Evolutionary conservation across 2,113 vertebrate species (phyloP).

Genomic region (Lynx canadensis): DNA sequence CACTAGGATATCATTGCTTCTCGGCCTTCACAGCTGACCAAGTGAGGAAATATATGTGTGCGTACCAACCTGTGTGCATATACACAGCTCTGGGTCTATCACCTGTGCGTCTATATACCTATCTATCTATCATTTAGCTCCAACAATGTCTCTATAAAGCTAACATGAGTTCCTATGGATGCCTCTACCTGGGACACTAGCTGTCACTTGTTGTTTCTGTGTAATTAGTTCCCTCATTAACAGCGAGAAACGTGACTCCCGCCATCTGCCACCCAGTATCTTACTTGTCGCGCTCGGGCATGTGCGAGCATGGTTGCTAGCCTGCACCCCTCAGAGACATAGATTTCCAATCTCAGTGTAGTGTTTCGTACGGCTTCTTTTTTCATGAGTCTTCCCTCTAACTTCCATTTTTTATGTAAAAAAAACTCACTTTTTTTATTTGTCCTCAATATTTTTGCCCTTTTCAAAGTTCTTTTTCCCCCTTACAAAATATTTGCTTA

Average conservation of each 20-base stretch:
- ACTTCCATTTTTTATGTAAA: neutral
- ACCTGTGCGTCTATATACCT: neutral
- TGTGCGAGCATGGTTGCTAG: fast-evolving
- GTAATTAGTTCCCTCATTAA: neutral
- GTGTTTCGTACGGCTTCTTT: neutral
- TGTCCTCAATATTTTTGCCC: neutral
- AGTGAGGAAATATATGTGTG: fast-evolving
- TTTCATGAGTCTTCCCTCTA: neutral
- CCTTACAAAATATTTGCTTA: neutral
- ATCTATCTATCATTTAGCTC: neutral
- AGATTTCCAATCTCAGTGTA: fast-evolving
- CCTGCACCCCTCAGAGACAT: neutral
- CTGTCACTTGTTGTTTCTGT: neutral
- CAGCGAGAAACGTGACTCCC: neutral
- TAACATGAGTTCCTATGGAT: neutral
- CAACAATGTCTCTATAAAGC: neutral
- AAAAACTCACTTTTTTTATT: neutral
- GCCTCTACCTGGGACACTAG: neutral
- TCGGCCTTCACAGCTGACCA: neutral
- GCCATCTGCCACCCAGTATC: too few relatives aligned
- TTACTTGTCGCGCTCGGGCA: neutral
- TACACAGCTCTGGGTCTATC: fast-evolving
- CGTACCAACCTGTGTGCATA: fast-evolving
- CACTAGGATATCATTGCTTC: neutral
- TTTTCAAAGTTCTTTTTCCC: neutral